Conservation (phyloP, 1,140 invertebrate genomes). For the Pseudomyrmex dendroicus region DNA sequence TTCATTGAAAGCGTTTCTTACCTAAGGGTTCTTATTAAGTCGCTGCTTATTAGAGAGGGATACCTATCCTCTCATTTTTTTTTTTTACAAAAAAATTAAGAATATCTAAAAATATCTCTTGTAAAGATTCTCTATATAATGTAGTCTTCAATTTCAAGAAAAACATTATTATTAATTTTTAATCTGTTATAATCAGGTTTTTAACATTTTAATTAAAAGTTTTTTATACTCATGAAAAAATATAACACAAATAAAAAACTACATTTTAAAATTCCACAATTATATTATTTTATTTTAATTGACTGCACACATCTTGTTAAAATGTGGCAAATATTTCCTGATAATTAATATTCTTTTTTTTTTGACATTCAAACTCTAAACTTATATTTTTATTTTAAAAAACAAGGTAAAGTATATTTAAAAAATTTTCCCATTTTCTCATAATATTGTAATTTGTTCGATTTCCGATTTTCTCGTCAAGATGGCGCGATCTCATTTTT, state of each 20-base stretch:
- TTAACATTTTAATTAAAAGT: neutral
- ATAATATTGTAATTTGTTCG: neutral
- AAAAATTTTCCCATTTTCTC: neutral
- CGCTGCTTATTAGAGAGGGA: conserved; percentile 20
- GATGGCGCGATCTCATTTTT: neutral
- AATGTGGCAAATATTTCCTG: neutral
- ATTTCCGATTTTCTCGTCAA: neutral
- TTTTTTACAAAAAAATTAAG: conserved; percentile 37
- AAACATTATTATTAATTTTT: conserved; percentile 24
- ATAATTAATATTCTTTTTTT: neutral
- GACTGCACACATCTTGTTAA: neutral
- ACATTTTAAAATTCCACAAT: neutral
- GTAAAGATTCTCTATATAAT: neutral
- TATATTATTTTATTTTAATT: neutral
- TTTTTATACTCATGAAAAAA: no score
- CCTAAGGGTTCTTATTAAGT: conserved; percentile 32
- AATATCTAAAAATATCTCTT: conserved; percentile 15
- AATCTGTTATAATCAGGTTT: neutral
- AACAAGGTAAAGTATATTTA: neutral
- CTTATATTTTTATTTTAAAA: neutral
- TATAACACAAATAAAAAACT: no score
- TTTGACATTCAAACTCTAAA: neutral
- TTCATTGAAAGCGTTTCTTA: conserved; percentile 30
- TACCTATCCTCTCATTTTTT: no score
- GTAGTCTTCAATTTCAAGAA: conserved; percentile 4